Conservation (phyloP, 2,888 invertebrate species). For the Serripes groenlandicus region DNA sequence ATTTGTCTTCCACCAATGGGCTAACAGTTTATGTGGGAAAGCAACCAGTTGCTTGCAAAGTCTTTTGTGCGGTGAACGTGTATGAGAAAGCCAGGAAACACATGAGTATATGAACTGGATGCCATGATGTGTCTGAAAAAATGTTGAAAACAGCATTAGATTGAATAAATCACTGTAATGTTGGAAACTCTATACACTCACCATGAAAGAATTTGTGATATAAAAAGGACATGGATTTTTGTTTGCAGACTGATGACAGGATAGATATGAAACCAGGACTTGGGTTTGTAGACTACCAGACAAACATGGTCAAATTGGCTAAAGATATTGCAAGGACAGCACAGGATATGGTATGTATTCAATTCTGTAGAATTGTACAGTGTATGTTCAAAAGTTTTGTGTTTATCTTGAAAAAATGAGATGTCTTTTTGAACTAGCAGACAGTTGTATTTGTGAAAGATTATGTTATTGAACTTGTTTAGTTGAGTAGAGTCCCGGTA, state of each 20-base stretch:
- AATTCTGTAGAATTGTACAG: neutral
- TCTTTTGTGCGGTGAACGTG: no score
- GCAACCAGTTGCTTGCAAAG: no score
- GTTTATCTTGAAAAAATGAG: neutral
- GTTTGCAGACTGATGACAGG: slow-evolving; percentile 81
- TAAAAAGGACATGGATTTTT: neutral
- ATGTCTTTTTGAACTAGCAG: no score
- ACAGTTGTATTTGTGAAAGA: no score
- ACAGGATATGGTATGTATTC: slow-evolving; percentile 93
- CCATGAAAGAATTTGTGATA: no score
- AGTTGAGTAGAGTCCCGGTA: no score
- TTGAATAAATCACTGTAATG: no score
- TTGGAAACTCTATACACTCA: no score
- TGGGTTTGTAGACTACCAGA: slow-evolving; percentile 97
- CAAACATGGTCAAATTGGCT: slow-evolving; percentile 97
- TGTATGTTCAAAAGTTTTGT: neutral
- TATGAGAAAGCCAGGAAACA: no score
- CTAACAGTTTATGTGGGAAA: no score
- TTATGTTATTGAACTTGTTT: no score
- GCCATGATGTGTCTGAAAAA: neutral
- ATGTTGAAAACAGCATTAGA: neutral
- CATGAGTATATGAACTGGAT: neutral
- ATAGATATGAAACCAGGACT: slow-evolving; percentile 78
- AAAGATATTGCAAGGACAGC: slow-evolving; percentile 97
- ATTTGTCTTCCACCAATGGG: no score